A percentile compares a stretch with the other conserved stretches of the same genome.
Conservation (phyloP, 2,113 vertebrate genomes). For the Erinaceus europaeus region DNA sequence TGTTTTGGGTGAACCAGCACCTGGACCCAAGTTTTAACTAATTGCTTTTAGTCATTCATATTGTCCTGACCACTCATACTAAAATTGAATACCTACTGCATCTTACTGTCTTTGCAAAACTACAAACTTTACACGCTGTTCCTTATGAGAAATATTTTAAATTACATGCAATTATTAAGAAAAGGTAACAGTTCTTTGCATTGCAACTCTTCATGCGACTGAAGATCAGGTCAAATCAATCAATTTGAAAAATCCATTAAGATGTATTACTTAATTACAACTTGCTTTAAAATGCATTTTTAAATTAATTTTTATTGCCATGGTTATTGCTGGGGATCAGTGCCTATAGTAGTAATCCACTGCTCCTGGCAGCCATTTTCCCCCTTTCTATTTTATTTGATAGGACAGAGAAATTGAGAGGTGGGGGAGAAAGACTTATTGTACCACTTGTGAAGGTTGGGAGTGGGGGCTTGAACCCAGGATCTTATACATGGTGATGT, state of each 20-base stretch:
- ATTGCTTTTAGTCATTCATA: neutral
- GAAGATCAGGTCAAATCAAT: neutral
- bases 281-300: slow-evolving; percentile 35
- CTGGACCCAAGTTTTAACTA: too few relatives aligned
- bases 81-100: neutral
- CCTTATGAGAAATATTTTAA: slow-evolving; percentile 14
- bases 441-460: too few relatives aligned
- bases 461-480: too few relatives aligned
- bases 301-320: too few relatives aligned
- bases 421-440: too few relatives aligned
- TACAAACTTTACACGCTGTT: neutral
- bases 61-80: neutral
- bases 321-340: too few relatives aligned
- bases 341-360: too few relatives aligned
- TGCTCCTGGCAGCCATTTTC: too few relatives aligned
- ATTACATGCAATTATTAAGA: neutral
- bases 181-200: neutral
- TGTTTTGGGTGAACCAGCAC: too few relatives aligned
- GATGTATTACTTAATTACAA: slow-evolving; percentile 33
- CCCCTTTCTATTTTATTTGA: too few relatives aligned
- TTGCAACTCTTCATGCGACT: neutral
- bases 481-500: too few relatives aligned
- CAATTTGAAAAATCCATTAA: slow-evolving; percentile 41
- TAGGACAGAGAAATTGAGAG: too few relatives aligned
- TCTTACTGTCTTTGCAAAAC: neutral